A percentile compares a stretch with the other conserved stretches of the same genome.
Conservation (phyloP, 2,888 invertebrate genomes). For the Bellardia bayeri region DNA sequence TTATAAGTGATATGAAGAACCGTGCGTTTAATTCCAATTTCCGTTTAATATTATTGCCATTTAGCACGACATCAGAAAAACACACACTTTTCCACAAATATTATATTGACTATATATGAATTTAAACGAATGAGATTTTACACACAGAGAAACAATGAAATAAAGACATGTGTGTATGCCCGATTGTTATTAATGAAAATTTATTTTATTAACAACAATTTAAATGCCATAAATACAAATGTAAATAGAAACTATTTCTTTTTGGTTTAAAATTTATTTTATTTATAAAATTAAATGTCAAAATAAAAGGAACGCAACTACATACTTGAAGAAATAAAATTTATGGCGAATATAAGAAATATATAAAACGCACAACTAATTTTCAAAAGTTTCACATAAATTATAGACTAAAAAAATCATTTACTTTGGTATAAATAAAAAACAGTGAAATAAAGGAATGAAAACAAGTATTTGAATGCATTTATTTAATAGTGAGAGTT, state of each 20-base stretch:
- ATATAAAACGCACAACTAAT: slow-evolving; percentile 17
- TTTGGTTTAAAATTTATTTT: neutral
- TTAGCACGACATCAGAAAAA: slow-evolving; percentile 29
- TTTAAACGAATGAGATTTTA: slow-evolving; percentile 5
- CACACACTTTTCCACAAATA: neutral
- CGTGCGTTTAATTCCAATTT: slow-evolving; percentile 48
- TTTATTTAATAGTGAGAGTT: no score
- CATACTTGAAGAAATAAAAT: slow-evolving; percentile 27
- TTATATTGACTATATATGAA: neutral
- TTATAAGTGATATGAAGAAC: slow-evolving; percentile 20
- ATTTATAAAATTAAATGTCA: slow-evolving; percentile 24
- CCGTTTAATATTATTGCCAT: slow-evolving; percentile 46
- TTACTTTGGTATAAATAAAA: slow-evolving; percentile 5
- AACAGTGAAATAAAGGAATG: slow-evolving; percentile 4
- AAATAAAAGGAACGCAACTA: slow-evolving; percentile 8
- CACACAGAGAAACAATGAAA: neutral
- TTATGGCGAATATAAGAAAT: neutral
- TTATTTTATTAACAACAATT: slow-evolving; percentile 64
- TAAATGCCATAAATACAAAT: slow-evolving; percentile 56
- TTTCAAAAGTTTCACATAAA: slow-evolving; percentile 36
- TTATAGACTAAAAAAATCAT: slow-evolving; percentile 6
- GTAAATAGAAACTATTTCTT: slow-evolving; percentile 27
- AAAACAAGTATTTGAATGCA: neutral
- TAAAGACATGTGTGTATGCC: neutral
- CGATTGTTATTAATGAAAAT: slow-evolving; percentile 54